Base-by-base conservation (phyloP, 2,113 vertebrate genomes). In the Laticauda colubrina region DNA sequence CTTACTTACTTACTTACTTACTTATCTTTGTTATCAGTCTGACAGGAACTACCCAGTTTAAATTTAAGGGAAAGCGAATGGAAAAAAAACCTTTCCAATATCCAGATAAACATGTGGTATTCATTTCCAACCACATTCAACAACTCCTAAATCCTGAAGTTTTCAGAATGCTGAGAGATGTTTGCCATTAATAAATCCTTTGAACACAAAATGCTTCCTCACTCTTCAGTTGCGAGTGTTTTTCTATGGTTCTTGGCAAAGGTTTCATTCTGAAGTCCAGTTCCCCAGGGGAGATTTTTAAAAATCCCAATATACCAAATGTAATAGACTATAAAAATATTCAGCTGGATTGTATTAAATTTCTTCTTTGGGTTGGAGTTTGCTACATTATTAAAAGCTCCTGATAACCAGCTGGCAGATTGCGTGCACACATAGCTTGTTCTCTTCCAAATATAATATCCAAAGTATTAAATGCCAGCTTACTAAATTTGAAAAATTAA, bases 161-260 rank as follows among this genome's bases (percentile, higher is more conserved):
- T 96, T 97, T 97, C 93, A 94, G 93, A 93, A 90, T 94, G 85
- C 75, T 96, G 94, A 96, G 96, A 97, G 96, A 96, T 97, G 90
- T 94, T 96, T 96, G 95, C 94, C 95, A 97, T 97, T 96, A 96
- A 95, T 94, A 96, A 96, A 95, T 87, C 87, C 92, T 96, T 97
- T 96, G 94, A 97, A 96, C 3, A 57, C 89, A 96, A 94, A 96
- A 94, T 56, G 93, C 96, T 96, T 97, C 95, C 93, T 96, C 94
- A 97, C 54, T 94, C 57, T 96, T 94, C 81, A 96, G 94, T 92
- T 85, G 95, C 88, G 93, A 95, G 55, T 81, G 23, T 87, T 94
- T 97, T 97, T 93, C 93, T 95, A 92, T 89, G 94, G 94, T 94
- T 94, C 61, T 56, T 94, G 92, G 95, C 86, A 96, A 96, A 95